These are phyloP conservation scores for Heliconius charithonia DNA, from an alignment of 2,888 invertebrate genomes.

Conservation along the genomic window DNA sequence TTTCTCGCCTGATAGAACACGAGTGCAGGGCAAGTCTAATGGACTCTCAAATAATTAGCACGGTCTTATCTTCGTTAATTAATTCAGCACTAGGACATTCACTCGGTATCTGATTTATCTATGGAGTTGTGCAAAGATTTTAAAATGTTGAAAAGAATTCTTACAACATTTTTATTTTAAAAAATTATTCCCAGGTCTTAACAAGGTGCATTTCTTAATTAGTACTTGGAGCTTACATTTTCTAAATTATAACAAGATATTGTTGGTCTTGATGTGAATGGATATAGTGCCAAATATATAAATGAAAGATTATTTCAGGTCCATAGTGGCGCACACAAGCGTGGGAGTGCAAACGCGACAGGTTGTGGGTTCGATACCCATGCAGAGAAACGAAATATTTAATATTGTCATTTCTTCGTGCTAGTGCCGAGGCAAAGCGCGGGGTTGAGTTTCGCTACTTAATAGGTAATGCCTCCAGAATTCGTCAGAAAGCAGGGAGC, in stretches of 20 bases:
- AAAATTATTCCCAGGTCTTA: neutral
- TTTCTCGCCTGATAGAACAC: slow-evolving; percentile 23
- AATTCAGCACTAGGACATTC: slow-evolving; percentile 58
- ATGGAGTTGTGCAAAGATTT: slow-evolving; percentile 39
- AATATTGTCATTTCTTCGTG: too few relatives aligned
- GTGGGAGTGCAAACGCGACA: too few relatives aligned
- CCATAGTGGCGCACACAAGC: too few relatives aligned
- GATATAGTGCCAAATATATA: neutral
- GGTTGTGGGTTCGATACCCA: too few relatives aligned
- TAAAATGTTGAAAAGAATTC: neutral
- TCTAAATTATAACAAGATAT: neutral
- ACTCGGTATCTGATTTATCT: slow-evolving; percentile 45
- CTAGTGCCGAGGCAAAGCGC: too few relatives aligned
- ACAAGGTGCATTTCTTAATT: neutral
- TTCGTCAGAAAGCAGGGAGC: too few relatives aligned
- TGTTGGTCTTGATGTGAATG: neutral
- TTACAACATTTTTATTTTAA: neutral
- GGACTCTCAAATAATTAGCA: slow-evolving; percentile 67
- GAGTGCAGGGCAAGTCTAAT: slow-evolving; percentile 28
- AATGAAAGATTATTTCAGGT: neutral
- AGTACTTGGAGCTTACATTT: neutral
- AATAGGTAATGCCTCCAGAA: too few relatives aligned
- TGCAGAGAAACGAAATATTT: too few relatives aligned
- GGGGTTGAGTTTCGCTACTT: too few relatives aligned
- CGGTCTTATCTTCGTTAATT: slow-evolving; percentile 71